Conservation (phyloP, 2,113 vertebrate species). For the Sciurus niger region DNA sequence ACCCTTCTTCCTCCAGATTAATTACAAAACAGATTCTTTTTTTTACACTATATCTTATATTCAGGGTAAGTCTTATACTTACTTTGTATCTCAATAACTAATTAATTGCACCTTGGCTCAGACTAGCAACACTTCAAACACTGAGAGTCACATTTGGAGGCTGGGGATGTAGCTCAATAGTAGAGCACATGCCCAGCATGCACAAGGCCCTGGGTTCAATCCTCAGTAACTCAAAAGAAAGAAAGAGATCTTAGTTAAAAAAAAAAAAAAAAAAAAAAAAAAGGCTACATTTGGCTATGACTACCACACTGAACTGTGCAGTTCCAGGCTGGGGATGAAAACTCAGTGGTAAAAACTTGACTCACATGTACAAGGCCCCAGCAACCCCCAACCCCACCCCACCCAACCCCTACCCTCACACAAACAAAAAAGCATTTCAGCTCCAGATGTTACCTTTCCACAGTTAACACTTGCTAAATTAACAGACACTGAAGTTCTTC, state of each 20-base stretch:
- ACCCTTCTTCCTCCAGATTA: too few species aligned
- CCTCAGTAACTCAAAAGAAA: not conserved
- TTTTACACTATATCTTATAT: slow-evolving; percentile 33
- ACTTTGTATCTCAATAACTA: not conserved
- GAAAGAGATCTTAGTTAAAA: not conserved
- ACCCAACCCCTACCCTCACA: not conserved
- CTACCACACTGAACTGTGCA: not conserved
- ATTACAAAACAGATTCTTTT: not conserved
- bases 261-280: not conserved
- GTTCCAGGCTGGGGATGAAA: not conserved
- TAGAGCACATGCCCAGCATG: not conserved
- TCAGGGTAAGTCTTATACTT: slow-evolving; percentile 2
- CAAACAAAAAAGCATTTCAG: not conserved
- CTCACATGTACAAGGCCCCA: not conserved
- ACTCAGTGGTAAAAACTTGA: not conserved
- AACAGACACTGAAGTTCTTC: slow-evolving; percentile 49
- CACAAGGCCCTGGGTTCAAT: not conserved
- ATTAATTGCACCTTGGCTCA: slow-evolving; percentile 3
- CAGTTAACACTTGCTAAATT: not conserved
- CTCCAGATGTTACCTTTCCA: not conserved
- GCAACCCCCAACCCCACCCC: not conserved
- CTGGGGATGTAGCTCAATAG: not conserved
- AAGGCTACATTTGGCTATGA: not conserved
- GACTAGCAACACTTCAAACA: slow-evolving; percentile 31
- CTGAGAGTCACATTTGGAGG: not conserved